A percentile compares a stretch with the other conserved stretches of the same genome.
phyloP scores from a whole-genome alignment of 2,113 vertebrate genomes.

The Drymodes brunneopygia region DNA sequence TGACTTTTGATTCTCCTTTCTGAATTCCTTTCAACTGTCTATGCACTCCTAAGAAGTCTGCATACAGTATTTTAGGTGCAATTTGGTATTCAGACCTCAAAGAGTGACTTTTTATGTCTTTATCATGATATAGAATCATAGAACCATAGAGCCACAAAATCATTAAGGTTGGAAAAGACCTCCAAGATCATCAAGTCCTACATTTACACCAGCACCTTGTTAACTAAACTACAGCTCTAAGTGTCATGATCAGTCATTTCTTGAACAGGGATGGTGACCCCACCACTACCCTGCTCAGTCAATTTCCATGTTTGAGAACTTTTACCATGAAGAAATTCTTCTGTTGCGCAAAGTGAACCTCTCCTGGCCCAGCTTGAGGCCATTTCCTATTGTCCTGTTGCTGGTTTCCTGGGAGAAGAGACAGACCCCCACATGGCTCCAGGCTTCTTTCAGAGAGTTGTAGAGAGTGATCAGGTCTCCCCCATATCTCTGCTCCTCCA shows the following conservation, averaged over 20 bases:
- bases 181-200: not conserved
- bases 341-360: not conserved
- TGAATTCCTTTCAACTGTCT: not conserved
- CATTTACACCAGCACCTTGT: not conserved
- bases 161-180: not conserved
- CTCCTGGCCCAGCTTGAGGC: not conserved
- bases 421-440: accelerated
- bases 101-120: not conserved
- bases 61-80: not conserved
- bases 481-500: not conserved
- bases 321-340: not conserved
- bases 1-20: not conserved
- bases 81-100: not conserved
- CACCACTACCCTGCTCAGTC: too few species aligned
- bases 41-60: not conserved
- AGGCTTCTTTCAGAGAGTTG: not conserved
- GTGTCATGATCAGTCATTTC: not conserved
- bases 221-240: not conserved
- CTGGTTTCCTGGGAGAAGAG: not conserved
- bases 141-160: not conserved
- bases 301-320: not conserved
- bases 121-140: not conserved
- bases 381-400: not conserved
- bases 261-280: not conserved
- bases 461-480: not conserved